These are phyloP conservation scores for Pseudotriccus pelzelni DNA, from an alignment of 2,797 vertebrate species.

Conservation along the genomic window DNA sequence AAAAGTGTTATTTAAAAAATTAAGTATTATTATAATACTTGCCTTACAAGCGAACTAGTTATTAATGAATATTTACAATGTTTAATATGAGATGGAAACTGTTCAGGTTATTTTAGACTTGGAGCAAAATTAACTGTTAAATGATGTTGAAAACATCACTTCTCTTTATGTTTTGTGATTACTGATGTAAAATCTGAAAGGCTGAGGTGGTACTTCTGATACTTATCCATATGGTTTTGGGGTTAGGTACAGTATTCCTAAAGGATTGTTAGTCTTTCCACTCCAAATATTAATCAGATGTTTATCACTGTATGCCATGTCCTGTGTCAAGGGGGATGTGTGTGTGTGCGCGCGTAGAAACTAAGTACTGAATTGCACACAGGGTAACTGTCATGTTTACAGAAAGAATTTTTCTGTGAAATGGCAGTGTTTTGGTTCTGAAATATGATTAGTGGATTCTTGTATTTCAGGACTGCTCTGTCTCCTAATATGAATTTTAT, in stretches of 20 bases:
- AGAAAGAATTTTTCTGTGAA: background rate
- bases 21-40: background rate
- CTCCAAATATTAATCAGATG: background rate
- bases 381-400: background rate
- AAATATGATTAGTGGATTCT: background rate
- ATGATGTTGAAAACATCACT: background rate
- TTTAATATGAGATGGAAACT: background rate
- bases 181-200: background rate
- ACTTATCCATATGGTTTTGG: background rate
- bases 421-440: background rate
- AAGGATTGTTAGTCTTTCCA: background rate
- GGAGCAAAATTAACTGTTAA: background rate
- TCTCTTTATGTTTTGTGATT: background rate
- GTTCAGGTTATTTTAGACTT: background rate
- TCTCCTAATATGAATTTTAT: background rate
- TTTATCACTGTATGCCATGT: background rate
- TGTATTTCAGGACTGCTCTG: background rate
- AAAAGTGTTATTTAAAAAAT: background rate
- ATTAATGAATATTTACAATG: constrained; percentile 23
- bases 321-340: background rate
- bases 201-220: background rate
- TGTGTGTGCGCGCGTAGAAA: background rate
- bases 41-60: background rate
- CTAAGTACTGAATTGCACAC: background rate
- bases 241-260: background rate